Evolutionary conservation across 2,797 vertebrate species (phyloP).

Genomic region (Esox lucius): DNA sequence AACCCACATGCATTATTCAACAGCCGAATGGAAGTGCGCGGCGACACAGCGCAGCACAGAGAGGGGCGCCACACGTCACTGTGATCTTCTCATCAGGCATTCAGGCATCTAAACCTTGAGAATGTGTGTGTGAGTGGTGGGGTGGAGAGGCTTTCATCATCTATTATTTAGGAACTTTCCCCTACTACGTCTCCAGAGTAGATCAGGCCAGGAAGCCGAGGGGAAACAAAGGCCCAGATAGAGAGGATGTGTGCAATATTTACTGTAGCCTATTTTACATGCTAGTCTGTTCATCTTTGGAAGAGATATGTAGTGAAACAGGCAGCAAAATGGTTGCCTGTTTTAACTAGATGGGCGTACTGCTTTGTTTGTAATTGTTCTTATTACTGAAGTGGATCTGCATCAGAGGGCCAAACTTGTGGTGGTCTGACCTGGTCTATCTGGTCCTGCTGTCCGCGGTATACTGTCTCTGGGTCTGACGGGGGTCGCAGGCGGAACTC

Average conservation of each 20-base stretch:
- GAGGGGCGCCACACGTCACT: conserved; percentile 9
- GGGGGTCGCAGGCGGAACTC: conserved; percentile 93
- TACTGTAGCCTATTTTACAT: neutral
- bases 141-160: conserved; percentile 42
- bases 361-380: neutral
- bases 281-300: neutral
- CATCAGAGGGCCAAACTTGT: neutral
- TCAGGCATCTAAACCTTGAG: conserved; percentile 17
- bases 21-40: conserved; percentile 7
- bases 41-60: neutral
- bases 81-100: conserved; percentile 11
- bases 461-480: conserved; percentile 94
- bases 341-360: neutral
- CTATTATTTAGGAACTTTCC: conserved; percentile 51
- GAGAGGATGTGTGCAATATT: neutral
- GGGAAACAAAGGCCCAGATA: neutral
- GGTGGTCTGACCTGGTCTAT: conserved; percentile 89
- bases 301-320: neutral
- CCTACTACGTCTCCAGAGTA: conserved; percentile 1
- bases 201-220: conserved; percentile 8
- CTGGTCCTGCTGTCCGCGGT: conserved; percentile 97
- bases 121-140: neutral
- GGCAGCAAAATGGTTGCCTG: neutral
- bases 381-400: neutral
- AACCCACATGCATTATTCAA: conserved; percentile 28